Conservation (phyloP, 2,113 vertebrate species). For the Cryptotis parvus region DNA sequence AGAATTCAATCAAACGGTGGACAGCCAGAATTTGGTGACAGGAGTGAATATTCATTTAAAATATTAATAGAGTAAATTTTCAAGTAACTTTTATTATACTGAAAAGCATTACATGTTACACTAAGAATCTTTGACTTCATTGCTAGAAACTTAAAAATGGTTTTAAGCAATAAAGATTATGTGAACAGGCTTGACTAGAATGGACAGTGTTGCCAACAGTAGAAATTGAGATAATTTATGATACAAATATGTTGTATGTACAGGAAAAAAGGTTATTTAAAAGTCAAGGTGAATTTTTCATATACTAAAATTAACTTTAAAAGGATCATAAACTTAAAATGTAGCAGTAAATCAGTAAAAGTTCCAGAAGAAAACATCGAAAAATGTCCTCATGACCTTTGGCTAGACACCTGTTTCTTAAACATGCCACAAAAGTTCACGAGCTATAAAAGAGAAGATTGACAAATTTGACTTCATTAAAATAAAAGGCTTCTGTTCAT, state of each 20-base stretch:
- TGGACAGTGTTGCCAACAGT: rapidly evolving
- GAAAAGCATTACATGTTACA: neutral
- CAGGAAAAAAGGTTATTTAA: neutral
- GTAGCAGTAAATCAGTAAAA: slow-evolving; percentile 8
- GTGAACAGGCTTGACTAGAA: neutral
- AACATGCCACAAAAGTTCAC: neutral
- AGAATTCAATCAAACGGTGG: neutral
- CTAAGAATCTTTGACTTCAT: neutral
- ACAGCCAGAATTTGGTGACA: neutral
- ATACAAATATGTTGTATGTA: neutral
- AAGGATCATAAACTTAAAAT: slow-evolving; percentile 52
- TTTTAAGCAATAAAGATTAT: neutral
- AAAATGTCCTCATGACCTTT: slow-evolving; percentile 7
- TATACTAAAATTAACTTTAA: slow-evolving; percentile 34
- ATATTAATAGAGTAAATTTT: neutral
- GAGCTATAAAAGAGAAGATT: neutral
- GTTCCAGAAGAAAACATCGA: slow-evolving; percentile 33
- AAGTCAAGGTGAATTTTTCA: slow-evolving; percentile 62
- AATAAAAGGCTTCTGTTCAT: slow-evolving; percentile 2
- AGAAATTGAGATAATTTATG: neutral
- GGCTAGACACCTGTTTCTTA: slow-evolving; percentile 34
- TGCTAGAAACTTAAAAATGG: neutral
- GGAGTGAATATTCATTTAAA: too few species aligned
- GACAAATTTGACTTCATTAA: slow-evolving; percentile 37
- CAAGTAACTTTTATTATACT: neutral